Evolutionary conservation across 2,888 invertebrate species (phyloP).

Genomic region (Eupithecia tripunctaria): DNA sequence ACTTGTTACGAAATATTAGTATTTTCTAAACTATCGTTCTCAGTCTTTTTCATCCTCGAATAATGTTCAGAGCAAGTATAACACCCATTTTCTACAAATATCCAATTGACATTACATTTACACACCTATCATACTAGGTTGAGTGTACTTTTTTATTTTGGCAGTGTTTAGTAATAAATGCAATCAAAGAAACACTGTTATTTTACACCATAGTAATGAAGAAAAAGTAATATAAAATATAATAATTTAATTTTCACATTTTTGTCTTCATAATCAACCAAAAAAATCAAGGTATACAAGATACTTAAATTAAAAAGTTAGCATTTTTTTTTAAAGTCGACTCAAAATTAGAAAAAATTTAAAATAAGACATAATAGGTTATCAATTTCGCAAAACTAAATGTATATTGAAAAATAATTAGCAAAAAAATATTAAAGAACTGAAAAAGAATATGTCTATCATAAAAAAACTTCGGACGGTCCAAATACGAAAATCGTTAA

Average conservation of each 20-base stretch:
- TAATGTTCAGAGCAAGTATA: slow-evolving; percentile 57
- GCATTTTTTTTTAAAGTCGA: background rate
- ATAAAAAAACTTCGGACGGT: slow-evolving; percentile 39
- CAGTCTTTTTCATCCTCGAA: slow-evolving; percentile 68
- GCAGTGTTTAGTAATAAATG: slow-evolving; percentile 32
- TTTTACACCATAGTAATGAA: slow-evolving; percentile 2
- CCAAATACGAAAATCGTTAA: slow-evolving; percentile 30
- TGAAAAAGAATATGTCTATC: background rate
- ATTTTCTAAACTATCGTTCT: slow-evolving; percentile 57
- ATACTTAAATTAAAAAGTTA: background rate
- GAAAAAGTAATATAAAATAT: background rate
- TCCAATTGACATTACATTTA: slow-evolving; percentile 60
- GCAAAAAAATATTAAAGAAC: background rate
- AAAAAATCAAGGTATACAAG: background rate
- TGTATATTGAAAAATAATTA: background rate
- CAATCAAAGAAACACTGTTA: slow-evolving; percentile 10
- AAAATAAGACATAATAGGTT: too few species aligned
- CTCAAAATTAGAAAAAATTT: background rate
- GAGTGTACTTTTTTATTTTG: slow-evolving; percentile 36
- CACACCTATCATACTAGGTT: slow-evolving; percentile 33
- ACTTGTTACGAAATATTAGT: slow-evolving; percentile 8
- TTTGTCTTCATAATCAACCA: background rate
- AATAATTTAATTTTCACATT: background rate
- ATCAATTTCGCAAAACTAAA: background rate
- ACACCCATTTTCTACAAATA: slow-evolving; percentile 45